Percentiles rank a stretch among this genome's conserved stretches.
Evolutionary conservation across 2,888 invertebrate species (phyloP).

Genomic region (Cantharis rufa): DNA sequence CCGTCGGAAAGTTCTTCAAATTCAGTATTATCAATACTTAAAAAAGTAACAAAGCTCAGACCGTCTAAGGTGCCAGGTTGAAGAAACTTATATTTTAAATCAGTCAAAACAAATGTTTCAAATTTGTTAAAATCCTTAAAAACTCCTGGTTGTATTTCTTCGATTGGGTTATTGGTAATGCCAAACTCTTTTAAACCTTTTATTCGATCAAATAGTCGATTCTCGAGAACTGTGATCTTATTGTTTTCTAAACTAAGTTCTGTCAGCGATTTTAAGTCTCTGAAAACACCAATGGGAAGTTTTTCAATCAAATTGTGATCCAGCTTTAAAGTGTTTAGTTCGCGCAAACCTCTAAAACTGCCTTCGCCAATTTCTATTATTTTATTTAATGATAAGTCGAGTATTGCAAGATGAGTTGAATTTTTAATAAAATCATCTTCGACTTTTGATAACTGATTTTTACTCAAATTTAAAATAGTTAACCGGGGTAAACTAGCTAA

Average conservation of each 20-base stretch:
- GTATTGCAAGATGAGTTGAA: background rate
- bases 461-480: background rate
- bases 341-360: background rate
- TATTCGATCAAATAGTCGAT: background rate
- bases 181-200: background rate
- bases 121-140: background rate
- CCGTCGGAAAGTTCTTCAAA: background rate
- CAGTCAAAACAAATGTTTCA: background rate
- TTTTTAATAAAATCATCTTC: background rate
- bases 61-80: background rate
- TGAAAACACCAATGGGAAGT: background rate
- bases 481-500: background rate
- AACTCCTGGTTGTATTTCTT: background rate
- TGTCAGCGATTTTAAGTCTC: background rate
- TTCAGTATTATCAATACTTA: constrained; percentile 4
- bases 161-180: background rate
- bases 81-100: background rate
- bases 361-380: background rate
- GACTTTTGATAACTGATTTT: constrained; percentile 3
- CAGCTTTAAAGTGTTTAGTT: background rate
- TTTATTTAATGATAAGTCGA: background rate
- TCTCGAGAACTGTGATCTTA: background rate
- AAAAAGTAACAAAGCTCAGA: background rate
- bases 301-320: background rate
- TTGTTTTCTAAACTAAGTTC: background rate